Base-by-base conservation (phyloP, 2,888 invertebrate genomes). In the Tolmerus cingulatus region DNA sequence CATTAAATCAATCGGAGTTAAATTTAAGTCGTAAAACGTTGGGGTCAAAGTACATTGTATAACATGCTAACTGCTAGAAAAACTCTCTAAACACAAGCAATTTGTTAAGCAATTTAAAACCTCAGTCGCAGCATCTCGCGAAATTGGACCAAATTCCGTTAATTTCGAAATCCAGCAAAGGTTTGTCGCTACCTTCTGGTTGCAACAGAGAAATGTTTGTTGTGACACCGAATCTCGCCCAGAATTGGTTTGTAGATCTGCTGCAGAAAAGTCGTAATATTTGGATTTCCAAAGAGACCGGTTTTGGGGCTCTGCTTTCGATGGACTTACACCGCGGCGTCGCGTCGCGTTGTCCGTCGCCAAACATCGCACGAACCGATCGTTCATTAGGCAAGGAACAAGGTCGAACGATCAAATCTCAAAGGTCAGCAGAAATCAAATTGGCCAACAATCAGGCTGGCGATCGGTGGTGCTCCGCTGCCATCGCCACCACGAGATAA, bases 371-470 rank as follows among this genome's bases (percentile, higher is more conserved):
- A 34, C 76, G 57, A 55, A 57, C 57, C 40, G 82, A 37, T 55
- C 51, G 82, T 82, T 57, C 82, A 82, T 85, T 74, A 85, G 74
- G 43, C 43, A 66, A 85, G 74, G 85, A 74, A 74, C 85, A 85
- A 85, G 85, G 85, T 74, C 74, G 46, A 66, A 34, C 66, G 37
- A 85, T 85, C 74, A 46, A 85, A 85, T 85, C 74, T 85, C 74
- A 85, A 85, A 85, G 85, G 85, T 74, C 85, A 85, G 76, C 40
- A 66, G 51, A 84, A 84, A 84, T 84, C 74, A 84, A 85, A 74
- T 82, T 82, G 82, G 66, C 34, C 37, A 57, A 57, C 57, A 82
- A 82, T 82, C 55, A 82, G 66, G 40, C 55, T 57, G 57, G 66
- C 51, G 46, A 74, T 74, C 85, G 74, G 74, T 82, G 82, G 37